These are phyloP conservation scores for Chromobotia macracanthus DNA, from an alignment of 2,797 vertebrate genomes.

Conservation along the genomic window DNA sequence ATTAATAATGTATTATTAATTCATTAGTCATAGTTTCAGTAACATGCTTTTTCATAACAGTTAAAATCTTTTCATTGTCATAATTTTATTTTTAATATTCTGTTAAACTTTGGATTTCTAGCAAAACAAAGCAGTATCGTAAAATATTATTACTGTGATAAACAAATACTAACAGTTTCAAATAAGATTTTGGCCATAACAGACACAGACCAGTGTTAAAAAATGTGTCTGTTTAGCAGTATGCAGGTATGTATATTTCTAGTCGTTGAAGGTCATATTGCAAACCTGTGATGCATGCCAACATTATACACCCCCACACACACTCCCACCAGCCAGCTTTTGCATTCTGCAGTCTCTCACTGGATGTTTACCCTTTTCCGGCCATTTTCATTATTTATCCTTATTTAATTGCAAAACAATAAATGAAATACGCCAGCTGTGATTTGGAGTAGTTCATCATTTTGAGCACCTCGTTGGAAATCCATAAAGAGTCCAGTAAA, in stretches of 20 bases:
- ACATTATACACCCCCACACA: not conserved
- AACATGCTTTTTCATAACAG: no score
- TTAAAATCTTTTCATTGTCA: no score
- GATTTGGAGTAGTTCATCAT: constrained; percentile 45
- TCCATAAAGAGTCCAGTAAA: constrained; percentile 53
- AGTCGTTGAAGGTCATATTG: constrained; percentile 17
- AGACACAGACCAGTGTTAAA: not conserved
- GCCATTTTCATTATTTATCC: constrained; percentile 54
- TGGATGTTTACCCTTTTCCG: constrained; percentile 9
- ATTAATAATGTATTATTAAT: no score
- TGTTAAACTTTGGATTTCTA: not conserved
- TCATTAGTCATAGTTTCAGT: no score
- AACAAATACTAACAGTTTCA: not conserved
- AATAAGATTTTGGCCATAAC: not conserved
- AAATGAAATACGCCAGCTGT: constrained; percentile 55
- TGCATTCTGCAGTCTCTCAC: constrained; percentile 9
- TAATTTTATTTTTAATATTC: no score
- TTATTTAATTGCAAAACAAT: constrained; percentile 61
- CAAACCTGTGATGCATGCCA: not conserved
- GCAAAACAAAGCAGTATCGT: not conserved
- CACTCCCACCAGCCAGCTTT: constrained; percentile 6
- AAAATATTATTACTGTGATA: not conserved
- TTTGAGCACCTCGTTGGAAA: constrained; percentile 43
- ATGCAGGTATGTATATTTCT: not conserved
- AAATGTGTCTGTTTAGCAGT: not conserved